phyloP scores from a whole-genome alignment of 2,113 vertebrate genomes.

The Lonchura striata region DNA sequence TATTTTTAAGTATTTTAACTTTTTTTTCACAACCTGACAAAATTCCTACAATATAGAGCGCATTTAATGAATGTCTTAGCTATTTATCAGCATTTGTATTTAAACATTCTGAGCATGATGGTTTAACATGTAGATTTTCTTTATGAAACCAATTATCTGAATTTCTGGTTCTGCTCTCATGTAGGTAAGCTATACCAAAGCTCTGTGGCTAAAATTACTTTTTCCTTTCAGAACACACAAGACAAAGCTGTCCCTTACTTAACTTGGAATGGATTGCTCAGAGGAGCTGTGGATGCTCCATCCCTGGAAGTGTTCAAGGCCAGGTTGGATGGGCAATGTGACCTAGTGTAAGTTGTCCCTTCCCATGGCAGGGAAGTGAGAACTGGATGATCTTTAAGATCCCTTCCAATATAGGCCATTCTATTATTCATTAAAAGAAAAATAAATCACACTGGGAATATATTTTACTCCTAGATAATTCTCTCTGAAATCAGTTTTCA shows the following conservation, averaged over 20 bases:
- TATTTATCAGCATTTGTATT: not conserved
- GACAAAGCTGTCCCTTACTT: not conserved
- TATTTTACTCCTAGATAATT: not conserved
- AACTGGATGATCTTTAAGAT: not conserved
- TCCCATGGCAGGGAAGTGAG: not conserved
- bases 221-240: not conserved
- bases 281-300: not conserved
- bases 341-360: not conserved
- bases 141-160: not conserved
- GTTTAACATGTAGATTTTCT: not conserved
- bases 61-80: not conserved
- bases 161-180: not conserved
- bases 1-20: not conserved
- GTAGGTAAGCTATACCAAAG: not conserved
- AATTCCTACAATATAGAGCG: not conserved
- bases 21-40: not conserved
- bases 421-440: not conserved
- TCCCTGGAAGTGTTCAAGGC: not conserved
- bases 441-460: not conserved
- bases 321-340: not conserved
- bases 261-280: not conserved
- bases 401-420: not conserved
- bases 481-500: not conserved
- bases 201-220: not conserved
- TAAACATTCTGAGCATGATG: not conserved